Percentiles rank a stretch among this genome's conserved stretches.
Evolutionary conservation across 2,113 vertebrate species (phyloP).

Genomic region (Amblyopsis rosae): DNA sequence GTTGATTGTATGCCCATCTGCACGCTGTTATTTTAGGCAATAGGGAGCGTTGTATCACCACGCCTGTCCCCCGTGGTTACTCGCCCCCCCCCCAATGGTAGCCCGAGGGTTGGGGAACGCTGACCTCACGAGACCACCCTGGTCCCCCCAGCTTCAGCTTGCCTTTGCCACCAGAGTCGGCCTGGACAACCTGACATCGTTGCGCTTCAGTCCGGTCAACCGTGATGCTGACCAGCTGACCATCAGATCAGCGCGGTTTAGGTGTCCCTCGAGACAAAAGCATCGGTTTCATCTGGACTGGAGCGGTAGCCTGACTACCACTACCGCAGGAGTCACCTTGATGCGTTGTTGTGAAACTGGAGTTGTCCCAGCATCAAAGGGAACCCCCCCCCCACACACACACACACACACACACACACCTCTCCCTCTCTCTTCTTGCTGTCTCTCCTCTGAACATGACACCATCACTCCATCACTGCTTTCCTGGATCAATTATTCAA

Average conservation of each 20-base stretch:
- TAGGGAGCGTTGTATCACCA: conserved; percentile 5
- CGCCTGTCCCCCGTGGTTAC: conserved; percentile 3
- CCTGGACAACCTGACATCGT: too few species aligned
- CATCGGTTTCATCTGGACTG: too few species aligned
- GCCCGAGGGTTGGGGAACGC: too few species aligned
- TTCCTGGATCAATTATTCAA: conserved; percentile 77
- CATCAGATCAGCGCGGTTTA: too few species aligned
- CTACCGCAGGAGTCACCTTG: not conserved
- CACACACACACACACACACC: not conserved
- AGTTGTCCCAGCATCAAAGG: conserved; percentile 5
- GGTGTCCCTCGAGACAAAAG: too few species aligned
- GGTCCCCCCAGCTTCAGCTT: too few species aligned
- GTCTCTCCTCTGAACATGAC: conserved; percentile 50
- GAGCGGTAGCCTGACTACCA: too few species aligned
- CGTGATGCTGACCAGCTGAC: too few species aligned
- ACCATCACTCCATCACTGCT: conserved; percentile 58
- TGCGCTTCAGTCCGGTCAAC: not conserved
- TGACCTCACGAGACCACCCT: too few species aligned
- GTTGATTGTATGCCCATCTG: conserved; percentile 9
- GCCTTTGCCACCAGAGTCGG: too few species aligned
- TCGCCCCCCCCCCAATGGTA: too few species aligned
- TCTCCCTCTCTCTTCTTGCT: conserved; percentile 28
- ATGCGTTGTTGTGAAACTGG: conserved; percentile 49
- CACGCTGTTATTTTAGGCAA: conserved; percentile 30
- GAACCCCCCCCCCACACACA: conserved; percentile 29